phyloP scores from a whole-genome alignment of 2,797 vertebrate genomes.

The Sebastolobus alascanus region DNA sequence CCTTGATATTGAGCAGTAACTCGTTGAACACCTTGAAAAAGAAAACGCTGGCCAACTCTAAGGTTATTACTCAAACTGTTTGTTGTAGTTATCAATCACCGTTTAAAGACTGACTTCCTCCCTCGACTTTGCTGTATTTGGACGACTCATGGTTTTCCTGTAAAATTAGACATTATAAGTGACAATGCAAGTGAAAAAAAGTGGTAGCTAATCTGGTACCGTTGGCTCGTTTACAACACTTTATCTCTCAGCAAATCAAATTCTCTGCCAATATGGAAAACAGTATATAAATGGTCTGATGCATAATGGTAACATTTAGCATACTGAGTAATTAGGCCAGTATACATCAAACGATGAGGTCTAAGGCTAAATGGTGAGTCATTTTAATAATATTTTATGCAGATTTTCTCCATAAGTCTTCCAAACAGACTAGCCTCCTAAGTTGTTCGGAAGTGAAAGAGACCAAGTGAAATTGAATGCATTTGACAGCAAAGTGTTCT shows the following conservation, averaged over 20 bases:
- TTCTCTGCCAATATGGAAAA: neutral
- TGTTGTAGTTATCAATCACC: neutral
- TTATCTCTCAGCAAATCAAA: neutral
- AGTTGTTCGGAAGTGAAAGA: neutral
- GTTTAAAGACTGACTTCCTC: neutral
- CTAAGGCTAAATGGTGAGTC: neutral
- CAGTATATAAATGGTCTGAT: neutral
- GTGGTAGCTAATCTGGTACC: neutral
- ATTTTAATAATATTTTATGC: neutral
- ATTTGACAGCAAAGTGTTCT: conserved; percentile 3
- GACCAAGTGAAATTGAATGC: neutral
- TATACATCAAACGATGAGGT: neutral
- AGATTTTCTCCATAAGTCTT: neutral
- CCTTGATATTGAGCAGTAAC: neutral
- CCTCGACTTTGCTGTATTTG: neutral
- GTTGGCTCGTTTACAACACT: neutral
- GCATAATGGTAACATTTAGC: neutral
- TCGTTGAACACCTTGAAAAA: neutral
- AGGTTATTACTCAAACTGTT: neutral
- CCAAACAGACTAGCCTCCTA: neutral
- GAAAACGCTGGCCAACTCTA: too few species aligned
- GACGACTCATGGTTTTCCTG: neutral
- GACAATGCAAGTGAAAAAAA: neutral
- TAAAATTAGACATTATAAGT: neutral
- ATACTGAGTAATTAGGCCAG: neutral